Base-by-base conservation (phyloP, 2,113 vertebrate species). In the Gasterosteus aculeatus region DNA sequence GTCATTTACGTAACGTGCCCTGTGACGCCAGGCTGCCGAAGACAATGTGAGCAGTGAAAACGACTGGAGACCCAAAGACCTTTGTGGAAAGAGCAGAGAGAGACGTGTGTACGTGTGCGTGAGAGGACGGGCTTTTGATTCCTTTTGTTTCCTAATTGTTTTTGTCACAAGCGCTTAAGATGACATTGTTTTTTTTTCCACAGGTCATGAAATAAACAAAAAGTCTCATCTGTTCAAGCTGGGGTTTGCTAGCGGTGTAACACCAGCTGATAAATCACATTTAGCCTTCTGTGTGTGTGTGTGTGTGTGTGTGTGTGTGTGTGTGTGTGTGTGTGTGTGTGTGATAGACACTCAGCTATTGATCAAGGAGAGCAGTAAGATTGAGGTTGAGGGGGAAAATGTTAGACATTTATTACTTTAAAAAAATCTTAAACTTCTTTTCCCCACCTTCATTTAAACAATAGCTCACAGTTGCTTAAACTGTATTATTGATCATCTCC, bases 21-120 rank as follows among this genome's bases (percentile, higher is more conserved):
- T 77, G 71, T 92, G 89, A 92, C 64, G 84, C 62, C 70, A 74
- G 81, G 80, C 83, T 81, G 87, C 81, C 80, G 84, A 90, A 85
- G 77, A 91, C 92, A 91, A 88, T 90, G 85, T 90, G 87, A 88
- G 85, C 80, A 91, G 80, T 85, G 90, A 90, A 68, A 65, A 69
- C 65, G 77, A 64, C 63, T 77, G 76, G 56, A 84, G 7, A 26
- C 22, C 22, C 22, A 60, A 85, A 68, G 78, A 69, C 69, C 83
- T 72, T 82, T 6, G 75, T 29, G 83, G 71, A 83, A 54, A 60
- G 64, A 79, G 29, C 5, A 3, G 2, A 61, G 41, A 69, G 60
- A 62, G 63, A 76, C 44, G 39, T 53, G n/a, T 82, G 62, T 62
- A 9, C 12, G 49, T n/a, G 49, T 56, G 39, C 35, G 15, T 31